These are phyloP conservation scores for Halictus ligatus DNA, from an alignment of 2,888 invertebrate genomes.

Conservation along the genomic window DNA sequence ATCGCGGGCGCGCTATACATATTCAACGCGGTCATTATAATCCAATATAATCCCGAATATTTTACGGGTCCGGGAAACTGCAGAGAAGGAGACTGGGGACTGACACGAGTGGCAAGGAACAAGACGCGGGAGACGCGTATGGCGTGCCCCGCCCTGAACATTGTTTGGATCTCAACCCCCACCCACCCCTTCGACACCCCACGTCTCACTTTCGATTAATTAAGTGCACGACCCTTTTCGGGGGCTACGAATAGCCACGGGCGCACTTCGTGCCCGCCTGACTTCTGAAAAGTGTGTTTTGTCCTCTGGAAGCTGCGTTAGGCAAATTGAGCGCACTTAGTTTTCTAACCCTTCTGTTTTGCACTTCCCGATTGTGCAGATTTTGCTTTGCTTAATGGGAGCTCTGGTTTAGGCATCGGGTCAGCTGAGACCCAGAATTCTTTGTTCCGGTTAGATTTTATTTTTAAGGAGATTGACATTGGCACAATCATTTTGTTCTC, in stretches of 20 bases:
- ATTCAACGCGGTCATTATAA: slow-evolving; percentile 58
- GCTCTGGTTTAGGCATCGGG: background rate
- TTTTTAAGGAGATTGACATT: background rate
- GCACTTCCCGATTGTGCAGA: background rate
- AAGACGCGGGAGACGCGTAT: slow-evolving; percentile 22
- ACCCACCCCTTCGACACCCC: background rate
- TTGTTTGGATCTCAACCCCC: slow-evolving; percentile 52
- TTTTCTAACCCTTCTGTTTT: slow-evolving; percentile 9
- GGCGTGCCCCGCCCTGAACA: slow-evolving; percentile 33
- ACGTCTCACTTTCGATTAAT: slow-evolving; percentile 64
- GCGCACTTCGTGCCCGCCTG: slow-evolving; percentile 48
- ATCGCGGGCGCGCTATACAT: slow-evolving; percentile 41
- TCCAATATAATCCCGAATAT: slow-evolving; percentile 55
- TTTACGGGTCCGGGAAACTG: slow-evolving; percentile 10
- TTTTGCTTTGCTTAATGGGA: background rate
- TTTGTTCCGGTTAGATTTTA: background rate
- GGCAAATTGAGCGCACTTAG: slow-evolving; percentile 55
- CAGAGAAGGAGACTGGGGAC: background rate
- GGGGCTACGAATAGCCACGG: slow-evolving; percentile 45
- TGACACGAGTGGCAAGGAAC: background rate
- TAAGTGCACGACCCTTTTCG: slow-evolving; percentile 66
- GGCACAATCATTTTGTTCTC: background rate
- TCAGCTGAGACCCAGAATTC: background rate
- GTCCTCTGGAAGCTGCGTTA: slow-evolving; percentile 30
- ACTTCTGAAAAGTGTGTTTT: slow-evolving; percentile 61